Base-by-base conservation (phyloP, 2,888 invertebrate genomes). In the Mactromeris polynyma region DNA sequence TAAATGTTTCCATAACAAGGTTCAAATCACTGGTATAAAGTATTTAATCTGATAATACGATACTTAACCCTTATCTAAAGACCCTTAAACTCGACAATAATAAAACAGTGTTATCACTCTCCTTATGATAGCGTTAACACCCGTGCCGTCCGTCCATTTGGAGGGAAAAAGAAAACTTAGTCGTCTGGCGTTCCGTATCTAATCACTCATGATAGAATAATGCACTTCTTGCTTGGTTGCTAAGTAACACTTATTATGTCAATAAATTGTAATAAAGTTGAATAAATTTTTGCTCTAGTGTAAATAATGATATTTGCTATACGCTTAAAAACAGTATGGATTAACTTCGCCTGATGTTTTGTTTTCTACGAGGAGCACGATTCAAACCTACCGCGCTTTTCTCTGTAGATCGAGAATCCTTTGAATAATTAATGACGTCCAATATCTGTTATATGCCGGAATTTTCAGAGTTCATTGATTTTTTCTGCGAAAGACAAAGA, bases 401-500 rank as follows among this genome's bases (percentile, higher is more conserved):
- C 58, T 64, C 21, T 26, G 19, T 21, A 26, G 40, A 58, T 64
- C 81, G 36, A 64, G 64, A 26, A 58, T 69, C 38, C 26, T 14
- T 33, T 83, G 77, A 83, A 83, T 80, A 64, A 80, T 81, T 84
- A 88, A 88, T 77, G 26, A 40, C 38, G 31, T 51, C 40, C 21
- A 82, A 85, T 85, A 88, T 85, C 82, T 85, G 85, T 79, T 85
- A 19, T 26, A 46, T 58, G 80, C 42, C 78, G 82, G 46, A 40
- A 80, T 81, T 64, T 81, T 81, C 64, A 36, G 38, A 86, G 9
- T 31, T 51, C 81, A 89, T 89, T 81, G 86, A 86, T 86, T 83
- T 81, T 51, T 83, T 79, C 26, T 54, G 36, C 73, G 36, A 84
- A 85, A 85, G 85, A 85, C 80, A 81, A 85, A 79, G 80, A 38